Evolutionary conservation across 2,113 vertebrate species (phyloP).

Genomic region (Acinonyx jubatus): DNA sequence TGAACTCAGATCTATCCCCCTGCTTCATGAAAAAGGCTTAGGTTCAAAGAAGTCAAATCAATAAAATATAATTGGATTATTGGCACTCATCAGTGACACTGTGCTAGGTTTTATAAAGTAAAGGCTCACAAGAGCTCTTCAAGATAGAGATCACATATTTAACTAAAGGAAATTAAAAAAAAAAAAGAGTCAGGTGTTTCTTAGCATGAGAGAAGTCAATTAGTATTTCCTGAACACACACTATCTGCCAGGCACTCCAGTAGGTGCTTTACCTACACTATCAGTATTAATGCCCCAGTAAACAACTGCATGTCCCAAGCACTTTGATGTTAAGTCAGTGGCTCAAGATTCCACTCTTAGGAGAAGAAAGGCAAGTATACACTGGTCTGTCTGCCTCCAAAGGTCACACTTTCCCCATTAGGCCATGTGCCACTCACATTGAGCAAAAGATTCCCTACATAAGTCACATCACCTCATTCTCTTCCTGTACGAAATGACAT

Average conservation of each 20-base stretch:
- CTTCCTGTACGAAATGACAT: not conserved
- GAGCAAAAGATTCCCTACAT: not conserved
- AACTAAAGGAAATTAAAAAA: not conserved
- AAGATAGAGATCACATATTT: not conserved
- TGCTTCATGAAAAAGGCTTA: not conserved
- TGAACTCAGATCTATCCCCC: not conserved
- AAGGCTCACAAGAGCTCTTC: not conserved
- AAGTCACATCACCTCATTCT: not conserved
- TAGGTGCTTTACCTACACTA: not conserved
- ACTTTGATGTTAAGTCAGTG: not conserved
- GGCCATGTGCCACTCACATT: not conserved
- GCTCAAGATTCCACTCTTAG: not conserved
- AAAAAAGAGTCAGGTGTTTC: not conserved
- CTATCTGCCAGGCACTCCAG: not conserved
- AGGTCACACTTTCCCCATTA: not conserved
- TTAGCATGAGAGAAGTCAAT: not conserved
- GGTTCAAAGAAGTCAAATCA: slow-evolving; percentile 33
- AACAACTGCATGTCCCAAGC: not conserved
- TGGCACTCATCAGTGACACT: not conserved
- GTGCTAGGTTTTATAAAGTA: not conserved
- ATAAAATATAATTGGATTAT: not conserved
- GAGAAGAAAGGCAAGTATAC: not conserved
- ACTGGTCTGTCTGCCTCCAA: not conserved
- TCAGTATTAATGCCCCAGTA: not conserved
- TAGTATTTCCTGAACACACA: not conserved